Conservation (phyloP, 2,888 invertebrate species). For the Minunthozetes semirufus region DNA sequence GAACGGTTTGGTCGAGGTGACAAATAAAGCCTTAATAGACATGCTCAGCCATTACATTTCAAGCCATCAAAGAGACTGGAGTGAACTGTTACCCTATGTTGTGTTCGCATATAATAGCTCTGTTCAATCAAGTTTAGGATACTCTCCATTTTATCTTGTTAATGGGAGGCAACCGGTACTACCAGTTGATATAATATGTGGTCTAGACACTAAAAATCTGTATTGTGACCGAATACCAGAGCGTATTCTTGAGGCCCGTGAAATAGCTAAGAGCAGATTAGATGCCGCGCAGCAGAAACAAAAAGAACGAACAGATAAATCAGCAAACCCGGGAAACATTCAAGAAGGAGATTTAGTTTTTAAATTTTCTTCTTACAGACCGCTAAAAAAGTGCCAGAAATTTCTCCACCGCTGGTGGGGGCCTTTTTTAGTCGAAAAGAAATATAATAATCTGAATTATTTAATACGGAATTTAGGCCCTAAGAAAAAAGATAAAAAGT, state of each 20-base stretch:
- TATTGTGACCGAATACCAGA: background rate
- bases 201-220: background rate
- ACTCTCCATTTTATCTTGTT: background rate
- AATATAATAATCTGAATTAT: background rate
- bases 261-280: background rate
- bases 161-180: background rate
- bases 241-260: background rate
- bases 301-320: background rate
- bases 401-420: background rate
- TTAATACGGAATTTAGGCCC: background rate
- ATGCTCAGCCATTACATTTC: slow-evolving; percentile 32
- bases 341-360: background rate
- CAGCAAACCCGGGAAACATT: background rate
- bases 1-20: slow-evolving; percentile 32
- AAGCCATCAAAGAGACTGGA: slow-evolving; percentile 35
- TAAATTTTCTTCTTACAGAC: background rate
- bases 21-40: slow-evolving; percentile 28
- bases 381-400: background rate
- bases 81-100: slow-evolving; percentile 27
- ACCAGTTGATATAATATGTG: background rate
- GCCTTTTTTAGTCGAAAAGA: background rate
- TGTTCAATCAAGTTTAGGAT: slow-evolving; percentile 29
- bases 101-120: slow-evolving; percentile 32
- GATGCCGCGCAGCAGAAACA: background rate
- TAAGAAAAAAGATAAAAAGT: background rate